phyloP scores from a whole-genome alignment of 2,888 invertebrate species.

The Orchesella flavescens region DNA sequence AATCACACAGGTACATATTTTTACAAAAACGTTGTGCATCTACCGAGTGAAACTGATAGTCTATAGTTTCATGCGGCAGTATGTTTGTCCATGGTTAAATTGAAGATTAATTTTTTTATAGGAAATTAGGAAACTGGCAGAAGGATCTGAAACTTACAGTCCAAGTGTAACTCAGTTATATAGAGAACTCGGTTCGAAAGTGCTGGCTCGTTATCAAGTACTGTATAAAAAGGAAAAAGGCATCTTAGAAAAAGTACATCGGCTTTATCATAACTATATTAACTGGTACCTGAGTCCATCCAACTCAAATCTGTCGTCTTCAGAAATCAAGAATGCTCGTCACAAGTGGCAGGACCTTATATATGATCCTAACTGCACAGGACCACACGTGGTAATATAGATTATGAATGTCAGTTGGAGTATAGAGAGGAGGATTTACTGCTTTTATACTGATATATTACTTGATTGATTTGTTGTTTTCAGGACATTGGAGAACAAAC shows the following conservation, averaged over 20 bases:
- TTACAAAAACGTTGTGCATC: too few species aligned
- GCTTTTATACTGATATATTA: too few species aligned
- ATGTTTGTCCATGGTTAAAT: slow-evolving; percentile 67
- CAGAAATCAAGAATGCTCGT: slow-evolving; percentile 77
- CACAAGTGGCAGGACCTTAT: slow-evolving; percentile 84
- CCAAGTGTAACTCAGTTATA: slow-evolving; percentile 81
- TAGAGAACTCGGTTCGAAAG: slow-evolving; percentile 81
- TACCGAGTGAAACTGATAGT: background rate
- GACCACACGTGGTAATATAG: slow-evolving; percentile 77
- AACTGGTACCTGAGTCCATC: slow-evolving; percentile 79
- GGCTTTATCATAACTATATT: slow-evolving; percentile 80
- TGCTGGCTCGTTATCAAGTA: slow-evolving; percentile 81
- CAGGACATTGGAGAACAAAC: slow-evolving; percentile 75
- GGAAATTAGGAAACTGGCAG: slow-evolving; percentile 82
- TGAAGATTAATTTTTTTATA: slow-evolving; percentile 74
- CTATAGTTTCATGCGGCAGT: background rate
- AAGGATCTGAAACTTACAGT: slow-evolving; percentile 87
- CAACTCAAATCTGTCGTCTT: slow-evolving; percentile 40
- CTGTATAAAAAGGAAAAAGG: slow-evolving; percentile 81
- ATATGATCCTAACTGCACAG: slow-evolving; percentile 76
- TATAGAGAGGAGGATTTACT: too few species aligned
- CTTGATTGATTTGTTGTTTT: too few species aligned
- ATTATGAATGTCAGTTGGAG: background rate
- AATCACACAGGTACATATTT: slow-evolving; percentile 75
- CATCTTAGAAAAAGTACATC: slow-evolving; percentile 79